These are phyloP conservation scores for Tortricodes alternella DNA, from an alignment of 2,888 invertebrate genomes.

Conservation along the genomic window DNA sequence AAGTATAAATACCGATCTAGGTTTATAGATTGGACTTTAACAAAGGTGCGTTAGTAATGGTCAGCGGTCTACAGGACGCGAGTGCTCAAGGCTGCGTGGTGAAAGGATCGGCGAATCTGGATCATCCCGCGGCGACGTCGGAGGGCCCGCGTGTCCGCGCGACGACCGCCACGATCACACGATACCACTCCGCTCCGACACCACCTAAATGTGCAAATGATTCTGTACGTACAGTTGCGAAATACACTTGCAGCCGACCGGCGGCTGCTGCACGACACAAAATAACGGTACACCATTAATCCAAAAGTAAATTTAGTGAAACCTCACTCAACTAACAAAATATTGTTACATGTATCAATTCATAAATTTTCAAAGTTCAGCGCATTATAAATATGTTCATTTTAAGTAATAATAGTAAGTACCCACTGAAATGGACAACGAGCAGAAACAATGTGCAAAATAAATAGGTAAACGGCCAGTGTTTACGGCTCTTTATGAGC, in stretches of 20 bases:
- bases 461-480: neutral
- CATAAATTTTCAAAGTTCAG: too few relatives aligned
- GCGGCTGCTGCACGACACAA: slow-evolving; percentile 74
- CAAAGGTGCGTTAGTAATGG: slow-evolving; percentile 71
- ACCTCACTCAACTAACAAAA: slow-evolving; percentile 74
- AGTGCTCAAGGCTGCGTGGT: slow-evolving; percentile 71
- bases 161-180: slow-evolving; percentile 46
- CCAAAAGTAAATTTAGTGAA: slow-evolving; percentile 70
- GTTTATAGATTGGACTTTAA: slow-evolving; percentile 77
- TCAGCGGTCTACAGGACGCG: slow-evolving; percentile 58
- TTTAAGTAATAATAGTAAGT: neutral
- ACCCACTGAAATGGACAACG: neutral
- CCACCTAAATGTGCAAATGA: slow-evolving; percentile 75
- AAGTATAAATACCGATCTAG: slow-evolving; percentile 72
- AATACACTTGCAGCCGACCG: slow-evolving; percentile 57
- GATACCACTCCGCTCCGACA: slow-evolving; percentile 52
- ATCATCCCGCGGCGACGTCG: slow-evolving; percentile 59
- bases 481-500: neutral
- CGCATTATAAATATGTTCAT: too few relatives aligned
- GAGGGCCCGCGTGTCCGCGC: slow-evolving; percentile 37
- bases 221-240: slow-evolving; percentile 69
- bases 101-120: slow-evolving; percentile 79
- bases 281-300: slow-evolving; percentile 76
- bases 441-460: neutral
- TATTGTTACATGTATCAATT: too few relatives aligned